Percentiles rank a stretch among this genome's conserved stretches.
Conservation (phyloP, 2,888 invertebrate genomes). For the Epirrhoe tristata region DNA sequence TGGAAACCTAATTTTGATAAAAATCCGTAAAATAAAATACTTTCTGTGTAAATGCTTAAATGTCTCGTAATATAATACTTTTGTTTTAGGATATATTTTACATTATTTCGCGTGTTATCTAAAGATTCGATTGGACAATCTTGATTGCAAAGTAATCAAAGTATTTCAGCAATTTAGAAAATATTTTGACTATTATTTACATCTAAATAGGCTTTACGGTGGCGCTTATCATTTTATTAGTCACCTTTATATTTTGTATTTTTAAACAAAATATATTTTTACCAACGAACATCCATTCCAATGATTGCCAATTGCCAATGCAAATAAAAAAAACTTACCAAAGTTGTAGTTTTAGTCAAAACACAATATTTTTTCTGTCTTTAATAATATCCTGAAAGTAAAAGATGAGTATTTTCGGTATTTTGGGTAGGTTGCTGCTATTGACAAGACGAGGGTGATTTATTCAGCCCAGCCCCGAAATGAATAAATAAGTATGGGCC, state of each 20-base stretch:
- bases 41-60: slow-evolving; percentile 17
- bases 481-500: slow-evolving; percentile 68
- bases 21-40: slow-evolving; percentile 6
- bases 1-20: not conserved
- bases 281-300: too few species aligned
- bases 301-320: too few species aligned
- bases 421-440: slow-evolving; percentile 45
- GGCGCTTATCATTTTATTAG: not conserved
- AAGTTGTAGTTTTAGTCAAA: too few species aligned
- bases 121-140: not conserved
- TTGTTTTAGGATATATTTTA: not conserved
- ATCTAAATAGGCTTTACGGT: not conserved
- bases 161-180: not conserved
- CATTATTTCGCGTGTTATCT: not conserved
- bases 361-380: too few species aligned
- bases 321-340: too few species aligned
- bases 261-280: too few species aligned
- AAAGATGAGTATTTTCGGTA: slow-evolving; percentile 2
- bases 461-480: slow-evolving; percentile 67
- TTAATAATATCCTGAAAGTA: not conserved
- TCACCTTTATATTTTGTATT: too few species aligned
- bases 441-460: slow-evolving; percentile 65
- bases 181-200: not conserved
- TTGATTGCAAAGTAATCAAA: not conserved
- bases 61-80: slow-evolving; percentile 1